phyloP scores from a whole-genome alignment of 2,888 invertebrate species.

The Noctua fimbriata region DNA sequence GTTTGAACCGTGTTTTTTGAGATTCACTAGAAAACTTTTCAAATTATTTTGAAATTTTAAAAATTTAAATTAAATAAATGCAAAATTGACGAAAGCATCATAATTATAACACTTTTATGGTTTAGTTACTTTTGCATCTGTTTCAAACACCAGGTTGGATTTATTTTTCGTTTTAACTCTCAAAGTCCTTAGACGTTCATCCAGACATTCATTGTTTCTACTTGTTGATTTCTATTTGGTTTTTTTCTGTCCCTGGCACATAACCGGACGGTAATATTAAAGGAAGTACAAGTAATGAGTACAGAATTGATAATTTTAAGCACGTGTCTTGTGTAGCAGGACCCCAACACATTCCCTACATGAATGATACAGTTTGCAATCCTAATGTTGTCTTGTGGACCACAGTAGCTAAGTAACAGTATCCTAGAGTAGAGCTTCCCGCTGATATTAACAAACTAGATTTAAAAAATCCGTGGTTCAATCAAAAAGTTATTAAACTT shows the following conservation, averaged over 20 bases:
- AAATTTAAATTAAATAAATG: not conserved
- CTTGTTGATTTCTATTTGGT: constrained; percentile 85
- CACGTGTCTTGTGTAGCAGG: constrained; percentile 89
- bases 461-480: constrained; percentile 67
- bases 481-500: constrained; percentile 61
- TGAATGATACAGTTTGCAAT: constrained; percentile 74
- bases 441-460: constrained; percentile 66
- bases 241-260: constrained; percentile 88
- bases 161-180: constrained; percentile 12
- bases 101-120: not conserved
- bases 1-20: constrained; percentile 19
- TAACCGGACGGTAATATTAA: constrained; percentile 82
- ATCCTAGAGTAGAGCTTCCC: constrained; percentile 79
- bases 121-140: constrained; percentile 19
- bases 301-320: constrained; percentile 87
- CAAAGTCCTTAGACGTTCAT: constrained; percentile 55
- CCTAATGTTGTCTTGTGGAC: constrained; percentile 84
- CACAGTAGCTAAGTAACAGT: constrained; percentile 78
- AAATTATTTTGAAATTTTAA: not conserved
- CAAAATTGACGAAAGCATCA: constrained; percentile 12
- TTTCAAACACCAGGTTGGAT: constrained; percentile 25
- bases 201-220: constrained; percentile 76
- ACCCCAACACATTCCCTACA: constrained; percentile 85
- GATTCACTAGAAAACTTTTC: not conserved
- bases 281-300: constrained; percentile 90